Evolutionary conservation across 2,797 vertebrate species (phyloP), one percentile per base, ranked within the genome.

Genomic region (Hyperoplus lanceolatus): DNA sequence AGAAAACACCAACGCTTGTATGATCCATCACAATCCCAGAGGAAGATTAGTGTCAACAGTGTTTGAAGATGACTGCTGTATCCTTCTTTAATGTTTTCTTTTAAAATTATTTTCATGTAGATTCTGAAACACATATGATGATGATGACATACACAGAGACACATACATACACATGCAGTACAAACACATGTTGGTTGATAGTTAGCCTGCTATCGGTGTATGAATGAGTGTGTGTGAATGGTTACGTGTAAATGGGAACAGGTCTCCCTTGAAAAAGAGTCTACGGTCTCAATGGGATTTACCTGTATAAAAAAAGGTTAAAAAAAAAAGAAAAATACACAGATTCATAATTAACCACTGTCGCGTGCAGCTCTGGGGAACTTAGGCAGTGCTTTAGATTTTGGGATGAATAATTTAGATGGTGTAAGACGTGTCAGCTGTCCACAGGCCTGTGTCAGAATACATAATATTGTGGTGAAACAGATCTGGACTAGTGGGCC

Each of bases 371-470:
- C 45, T 46, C 58, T 42, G 67, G 36, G 55, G 71, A 63, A 36
- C 49, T 61, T 54, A 75, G 42, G 43, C 51, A 4, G 43, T 54
- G 62, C 69, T 71, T 63, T 54, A 65, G 16, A 15, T 68, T 57
- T 66, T 41, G 64, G 70, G 70, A 42, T 90, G 77, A 90, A 90
- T 86, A 86, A 86, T 90, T 86, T 63, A 90, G 48, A 49, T 65
- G 68, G 49, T 82, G 50, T 75, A 85, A 88, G 79, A 67, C 50
- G 54, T 72, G 55, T 70, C 62, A 70, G 41, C 41, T 69, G 75
- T 55, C 62, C 68, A n/a, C 76, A 51, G 67, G 70, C 72, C 66
- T 48, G 70, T 74, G 71, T 73, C 49, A 18, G 73, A 29, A 73
- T 62, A 63, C 68, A 15, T 56, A 38, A 87, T 76, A 71, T 45